Evolutionary conservation across 2,888 invertebrate species (phyloP).

Genomic region (Siphlonurus alternatus): DNA sequence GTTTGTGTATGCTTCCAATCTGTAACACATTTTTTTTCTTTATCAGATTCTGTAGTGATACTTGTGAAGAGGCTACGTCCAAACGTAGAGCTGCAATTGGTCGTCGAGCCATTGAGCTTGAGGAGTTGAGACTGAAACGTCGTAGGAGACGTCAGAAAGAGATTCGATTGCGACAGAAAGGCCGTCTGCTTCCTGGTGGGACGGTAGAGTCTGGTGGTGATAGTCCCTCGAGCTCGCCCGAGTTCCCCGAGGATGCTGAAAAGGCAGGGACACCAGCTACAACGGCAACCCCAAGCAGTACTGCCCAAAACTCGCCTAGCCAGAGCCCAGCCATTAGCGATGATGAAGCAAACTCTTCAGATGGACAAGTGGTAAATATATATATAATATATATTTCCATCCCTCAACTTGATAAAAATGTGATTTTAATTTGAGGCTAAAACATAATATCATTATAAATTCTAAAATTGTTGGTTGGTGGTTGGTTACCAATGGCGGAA

Average conservation of each 20-base stretch:
- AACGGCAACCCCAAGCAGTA: neutral
- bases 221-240: neutral
- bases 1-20: too few species aligned
- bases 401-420: too few species aligned
- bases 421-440: too few species aligned
- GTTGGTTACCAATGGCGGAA: too few species aligned
- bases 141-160: conserved; percentile 23
- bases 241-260: neutral
- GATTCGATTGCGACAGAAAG: neutral
- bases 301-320: neutral
- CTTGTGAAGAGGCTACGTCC: conserved; percentile 41
- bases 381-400: too few species aligned
- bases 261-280: neutral
- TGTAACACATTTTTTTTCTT: neutral
- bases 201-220: neutral
- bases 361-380: too few species aligned
- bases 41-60: conserved; percentile 37
- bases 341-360: conserved; percentile 20
- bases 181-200: too few species aligned
- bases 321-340: conserved; percentile 28
- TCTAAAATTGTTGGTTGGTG: too few species aligned
- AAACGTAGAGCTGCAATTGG: conserved; percentile 15
- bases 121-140: conserved; percentile 8
- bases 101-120: conserved; percentile 13
- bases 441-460: too few species aligned